Evolutionary conservation across 1,140 invertebrate species (phyloP), one percentile per base, ranked within the genome.

Genomic region (Calycopis cecrops): DNA sequence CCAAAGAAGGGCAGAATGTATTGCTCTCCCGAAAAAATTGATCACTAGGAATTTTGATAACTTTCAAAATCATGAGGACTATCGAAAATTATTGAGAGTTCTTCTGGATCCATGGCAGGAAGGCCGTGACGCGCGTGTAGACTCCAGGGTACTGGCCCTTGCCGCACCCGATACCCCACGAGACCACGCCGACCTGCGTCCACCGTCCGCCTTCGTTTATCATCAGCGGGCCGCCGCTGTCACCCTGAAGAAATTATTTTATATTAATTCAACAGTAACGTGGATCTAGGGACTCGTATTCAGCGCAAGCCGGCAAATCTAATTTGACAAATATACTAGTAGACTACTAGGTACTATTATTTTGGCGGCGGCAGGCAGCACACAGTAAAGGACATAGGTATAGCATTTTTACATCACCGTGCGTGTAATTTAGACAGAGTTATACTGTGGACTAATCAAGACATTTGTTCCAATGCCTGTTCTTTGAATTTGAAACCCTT

Each of bases 91-190:
- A 85, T 57, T 77, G 69, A 16, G 77, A 71, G 61, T 88, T 88
- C 66, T 88, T 88, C 61, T 81, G 73, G 59, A 88, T 88, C 87
- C 87, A 88, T 18, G 87, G 86, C 34, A 88, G 37, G 76, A 88
- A 88, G 10, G 72, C 88, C 11, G 92, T 91, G 34, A 95, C 91
- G 61, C 93, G 88, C 0, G 93, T 94, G 79, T 97, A 97, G 0
- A 97, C 96, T 9, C 97, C 97, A 0, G 97, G 97, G 85, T 95
- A 96, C 78, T 95, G 93, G 17, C 93, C 93, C 88, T 96, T 94
- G 7, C 96, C 97, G 76, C 97, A 98, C 21, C 96, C 96, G 67
- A 97, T 96, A 18, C 97, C 97, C 94, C 95, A 98, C 11, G 95
- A 96, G 0, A 97, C 96, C 10, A 98, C 92, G 34, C 97, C 97